These are phyloP conservation scores for Mola mola DNA, from an alignment of 2,113 vertebrate species.

Conservation along the genomic window DNA sequence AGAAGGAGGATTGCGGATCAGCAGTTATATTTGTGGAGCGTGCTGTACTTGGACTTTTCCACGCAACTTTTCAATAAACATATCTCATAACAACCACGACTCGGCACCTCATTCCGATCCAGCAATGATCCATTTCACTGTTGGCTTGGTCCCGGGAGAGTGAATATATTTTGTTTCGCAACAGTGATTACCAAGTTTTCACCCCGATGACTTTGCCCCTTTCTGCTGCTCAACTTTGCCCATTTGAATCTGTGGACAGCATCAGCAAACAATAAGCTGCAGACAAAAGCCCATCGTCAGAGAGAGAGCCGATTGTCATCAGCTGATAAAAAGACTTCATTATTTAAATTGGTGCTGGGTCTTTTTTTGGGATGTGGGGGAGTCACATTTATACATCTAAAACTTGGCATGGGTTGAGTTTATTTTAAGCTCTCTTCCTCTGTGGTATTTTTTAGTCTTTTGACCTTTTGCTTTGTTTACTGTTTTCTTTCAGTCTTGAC, in stretches of 20 bases:
- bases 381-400: neutral
- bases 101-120: slow-evolving; percentile 44
- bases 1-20: slow-evolving; percentile 69
- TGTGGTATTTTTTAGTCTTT: slow-evolving; percentile 24
- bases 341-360: slow-evolving; percentile 7
- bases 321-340: slow-evolving; percentile 37
- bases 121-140: slow-evolving; percentile 64
- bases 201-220: slow-evolving; percentile 51
- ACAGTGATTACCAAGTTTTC: slow-evolving; percentile 59
- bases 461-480: slow-evolving; percentile 50
- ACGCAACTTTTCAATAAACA: slow-evolving; percentile 64
- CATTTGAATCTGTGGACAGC: slow-evolving; percentile 39
- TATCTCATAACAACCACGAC: slow-evolving; percentile 50
- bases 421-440: neutral
- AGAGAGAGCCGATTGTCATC: slow-evolving; percentile 34
- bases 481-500: neutral
- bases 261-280: slow-evolving; percentile 29
- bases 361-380: neutral
- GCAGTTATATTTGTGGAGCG: slow-evolving; percentile 70
- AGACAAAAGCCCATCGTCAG: slow-evolving; percentile 13
- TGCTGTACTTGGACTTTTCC: slow-evolving; percentile 33
- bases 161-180: slow-evolving; percentile 42
- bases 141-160: slow-evolving; percentile 51
- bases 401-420: neutral
- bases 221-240: slow-evolving; percentile 55